Percentiles rank a stretch among this genome's conserved stretches.
Conservation (phyloP, 2,113 vertebrate genomes). For the Python bivittatus region DNA sequence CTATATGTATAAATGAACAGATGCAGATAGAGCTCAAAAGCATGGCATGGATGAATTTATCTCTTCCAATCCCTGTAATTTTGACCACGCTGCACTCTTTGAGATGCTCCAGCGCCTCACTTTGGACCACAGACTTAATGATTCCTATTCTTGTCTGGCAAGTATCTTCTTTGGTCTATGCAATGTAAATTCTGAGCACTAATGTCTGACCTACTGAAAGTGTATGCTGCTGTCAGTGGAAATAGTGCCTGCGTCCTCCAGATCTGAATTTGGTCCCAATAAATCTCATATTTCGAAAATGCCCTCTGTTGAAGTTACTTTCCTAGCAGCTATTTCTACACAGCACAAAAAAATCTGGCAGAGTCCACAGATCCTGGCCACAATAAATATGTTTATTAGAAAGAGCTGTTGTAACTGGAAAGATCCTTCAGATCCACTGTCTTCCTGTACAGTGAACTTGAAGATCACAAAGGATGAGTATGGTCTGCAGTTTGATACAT, state of each 20-base stretch:
- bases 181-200: constrained; percentile 68
- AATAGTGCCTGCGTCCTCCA: constrained; percentile 56
- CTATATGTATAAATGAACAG: constrained; percentile 95
- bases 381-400: constrained; percentile 23
- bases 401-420: constrained; percentile 8
- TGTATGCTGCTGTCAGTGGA: constrained; percentile 57
- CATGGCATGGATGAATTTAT: constrained; percentile 99
- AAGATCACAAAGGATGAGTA: constrained; percentile 21
- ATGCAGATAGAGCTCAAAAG: constrained; percentile 99
- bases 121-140: constrained; percentile 98
- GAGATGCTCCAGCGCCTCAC: constrained; percentile 97
- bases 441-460: constrained; percentile 4
- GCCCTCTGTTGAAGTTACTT: constrained; percentile 53
- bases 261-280: constrained; percentile 62
- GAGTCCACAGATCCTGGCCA: constrained; percentile 8
- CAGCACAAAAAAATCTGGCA: constrained; percentile 24
- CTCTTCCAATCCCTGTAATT: constrained; percentile 98
- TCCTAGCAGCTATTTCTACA: constrained; percentile 38
- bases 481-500: not conserved
- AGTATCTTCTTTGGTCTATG: constrained; percentile 82
- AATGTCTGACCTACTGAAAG: constrained; percentile 64
- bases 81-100: constrained; percentile 96
- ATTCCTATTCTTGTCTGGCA: constrained; percentile 99
- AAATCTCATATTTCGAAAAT: constrained; percentile 54
- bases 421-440: constrained; percentile 41